Evolutionary conservation across 2,888 invertebrate species (phyloP).

Genomic region (Tetranychus piercei): DNA sequence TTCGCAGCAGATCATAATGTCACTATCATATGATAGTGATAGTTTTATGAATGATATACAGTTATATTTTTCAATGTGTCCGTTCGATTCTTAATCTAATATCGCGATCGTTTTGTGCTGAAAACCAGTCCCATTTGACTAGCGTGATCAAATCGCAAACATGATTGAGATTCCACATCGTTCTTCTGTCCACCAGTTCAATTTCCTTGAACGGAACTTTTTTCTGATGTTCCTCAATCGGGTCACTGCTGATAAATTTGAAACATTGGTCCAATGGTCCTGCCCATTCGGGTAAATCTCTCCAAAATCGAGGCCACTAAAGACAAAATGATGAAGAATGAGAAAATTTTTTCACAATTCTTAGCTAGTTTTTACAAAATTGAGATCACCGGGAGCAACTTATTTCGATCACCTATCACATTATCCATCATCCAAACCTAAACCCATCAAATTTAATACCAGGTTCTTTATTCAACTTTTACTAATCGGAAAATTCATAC

Average conservation of each 20-base stretch:
- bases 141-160: neutral
- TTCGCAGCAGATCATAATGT: no score
- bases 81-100: neutral
- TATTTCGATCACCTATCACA: no score
- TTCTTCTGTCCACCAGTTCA: slow-evolving; percentile 35
- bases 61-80: neutral
- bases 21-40: no score
- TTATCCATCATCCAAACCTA: no score
- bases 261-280: neutral
- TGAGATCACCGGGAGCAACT: no score
- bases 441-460: no score
- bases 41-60: no score
- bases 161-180: neutral
- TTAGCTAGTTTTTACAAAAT: neutral
- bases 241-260: neutral
- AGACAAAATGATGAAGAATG: neutral
- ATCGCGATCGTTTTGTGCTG: neutral
- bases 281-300: neutral
- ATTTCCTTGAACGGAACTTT: neutral
- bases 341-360: neutral
- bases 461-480: no score
- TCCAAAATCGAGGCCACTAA: neutral
- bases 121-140: neutral
- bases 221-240: neutral
- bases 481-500: no score